Evolutionary conservation across 2,888 invertebrate species (phyloP).

Genomic region (Thymelicus sylvestris): DNA sequence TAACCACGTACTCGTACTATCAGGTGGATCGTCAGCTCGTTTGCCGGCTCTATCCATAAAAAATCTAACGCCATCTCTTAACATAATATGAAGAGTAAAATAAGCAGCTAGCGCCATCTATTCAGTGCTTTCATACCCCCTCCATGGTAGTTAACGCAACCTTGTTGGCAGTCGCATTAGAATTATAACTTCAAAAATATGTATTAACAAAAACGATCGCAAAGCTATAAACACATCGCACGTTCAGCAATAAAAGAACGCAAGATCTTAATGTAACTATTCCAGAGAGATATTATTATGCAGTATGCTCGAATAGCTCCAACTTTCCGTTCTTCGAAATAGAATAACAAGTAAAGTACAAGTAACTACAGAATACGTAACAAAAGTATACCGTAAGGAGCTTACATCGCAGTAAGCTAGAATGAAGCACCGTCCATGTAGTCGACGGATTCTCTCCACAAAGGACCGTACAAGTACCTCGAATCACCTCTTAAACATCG

Average conservation of each 20-base stretch:
- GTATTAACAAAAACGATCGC: no score
- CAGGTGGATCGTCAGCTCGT: no score
- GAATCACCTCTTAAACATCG: constrained; percentile 59
- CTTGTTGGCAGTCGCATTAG: no score
- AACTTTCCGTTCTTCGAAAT: constrained; percentile 15
- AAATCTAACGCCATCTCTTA: no score
- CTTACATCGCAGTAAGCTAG: constrained; percentile 22
- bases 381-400: constrained; percentile 26
- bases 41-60: no score
- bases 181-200: no score
- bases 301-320: constrained; percentile 5
- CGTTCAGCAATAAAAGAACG: neutral
- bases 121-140: no score
- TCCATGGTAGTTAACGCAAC: no score
- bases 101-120: no score
- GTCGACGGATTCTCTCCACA: constrained; percentile 38
- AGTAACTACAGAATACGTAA: constrained; percentile 18
- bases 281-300: neutral
- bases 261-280: neutral
- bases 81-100: no score
- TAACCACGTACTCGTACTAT: no score
- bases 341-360: constrained; percentile 27
- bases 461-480: constrained; percentile 45
- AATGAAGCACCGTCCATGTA: constrained; percentile 16
- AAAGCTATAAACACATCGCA: no score